phyloP scores from a whole-genome alignment of 1,140 invertebrate genomes.

The Asobara japonica region DNA sequence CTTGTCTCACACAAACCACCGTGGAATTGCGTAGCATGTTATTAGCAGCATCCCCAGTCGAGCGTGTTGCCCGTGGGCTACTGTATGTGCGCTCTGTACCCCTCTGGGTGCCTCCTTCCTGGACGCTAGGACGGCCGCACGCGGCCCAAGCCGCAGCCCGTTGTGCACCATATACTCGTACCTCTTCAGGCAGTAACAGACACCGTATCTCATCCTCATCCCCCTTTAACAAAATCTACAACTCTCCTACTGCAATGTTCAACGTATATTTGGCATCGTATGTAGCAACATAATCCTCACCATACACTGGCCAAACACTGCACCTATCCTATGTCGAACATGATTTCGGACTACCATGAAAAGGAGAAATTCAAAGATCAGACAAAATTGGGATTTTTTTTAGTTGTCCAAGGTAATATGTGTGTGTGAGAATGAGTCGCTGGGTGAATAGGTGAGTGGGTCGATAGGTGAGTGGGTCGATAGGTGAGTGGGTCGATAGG shows the following conservation, averaged over 20 bases:
- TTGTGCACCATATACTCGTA: slow-evolving; percentile 23
- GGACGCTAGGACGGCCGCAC: slow-evolving; percentile 22
- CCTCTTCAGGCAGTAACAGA: slow-evolving; percentile 31
- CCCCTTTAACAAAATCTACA: slow-evolving; percentile 4
- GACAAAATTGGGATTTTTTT: too few species aligned
- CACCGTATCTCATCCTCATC: slow-evolving; percentile 26
- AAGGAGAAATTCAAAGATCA: not conserved
- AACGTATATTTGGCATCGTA: slow-evolving; percentile 26
- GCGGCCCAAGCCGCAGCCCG: slow-evolving; percentile 14
- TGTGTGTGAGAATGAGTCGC: too few species aligned
- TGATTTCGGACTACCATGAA: not conserved
- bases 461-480: too few species aligned
- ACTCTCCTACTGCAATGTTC: not conserved
- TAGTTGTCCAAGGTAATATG: too few species aligned
- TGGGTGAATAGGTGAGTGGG: too few species aligned
- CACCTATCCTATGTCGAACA: not conserved
- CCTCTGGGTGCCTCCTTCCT: slow-evolving; percentile 22
- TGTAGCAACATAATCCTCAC: not conserved
- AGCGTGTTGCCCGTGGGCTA: slow-evolving; percentile 42
- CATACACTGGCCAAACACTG: slow-evolving; percentile 4
- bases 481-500: too few species aligned
- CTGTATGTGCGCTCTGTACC: slow-evolving; percentile 34
- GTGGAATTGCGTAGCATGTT: slow-evolving; percentile 46
- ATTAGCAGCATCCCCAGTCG: slow-evolving; percentile 42
- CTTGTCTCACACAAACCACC: slow-evolving; percentile 40